phyloP scores from a whole-genome alignment of 2,797 vertebrate species.

The Danio kyathit region DNA sequence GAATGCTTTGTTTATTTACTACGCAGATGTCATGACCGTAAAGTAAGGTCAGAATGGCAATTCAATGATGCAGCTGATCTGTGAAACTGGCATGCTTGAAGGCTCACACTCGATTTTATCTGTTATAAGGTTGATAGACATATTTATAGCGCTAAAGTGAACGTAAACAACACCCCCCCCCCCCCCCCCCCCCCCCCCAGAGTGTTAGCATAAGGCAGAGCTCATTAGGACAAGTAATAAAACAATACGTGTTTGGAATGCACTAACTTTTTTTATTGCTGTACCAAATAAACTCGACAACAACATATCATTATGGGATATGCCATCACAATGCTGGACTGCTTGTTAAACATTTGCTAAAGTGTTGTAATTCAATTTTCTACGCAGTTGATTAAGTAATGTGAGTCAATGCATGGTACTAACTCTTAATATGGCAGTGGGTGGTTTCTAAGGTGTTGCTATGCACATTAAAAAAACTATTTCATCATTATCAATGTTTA shows the following conservation, averaged over 20 bases:
- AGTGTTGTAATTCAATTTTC: no score
- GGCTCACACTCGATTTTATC: background rate
- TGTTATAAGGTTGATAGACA: background rate
- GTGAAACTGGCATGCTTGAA: background rate
- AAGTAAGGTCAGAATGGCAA: background rate
- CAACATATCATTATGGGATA: background rate
- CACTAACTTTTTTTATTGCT: background rate
- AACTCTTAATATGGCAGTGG: background rate
- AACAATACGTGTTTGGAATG: background rate
- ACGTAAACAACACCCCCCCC: no score
- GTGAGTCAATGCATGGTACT: no score
- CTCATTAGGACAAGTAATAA: constrained; percentile 14
- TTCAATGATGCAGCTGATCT: constrained; percentile 1
- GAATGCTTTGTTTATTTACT: constrained; percentile 15
- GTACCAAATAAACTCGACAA: background rate
- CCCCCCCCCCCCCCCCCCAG: no score
- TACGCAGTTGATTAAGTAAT: no score
- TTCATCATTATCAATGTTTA: background rate
- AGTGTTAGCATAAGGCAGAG: background rate
- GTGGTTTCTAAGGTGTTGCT: background rate
- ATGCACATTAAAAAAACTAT: background rate
- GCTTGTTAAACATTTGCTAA: no score
- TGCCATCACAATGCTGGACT: no score
- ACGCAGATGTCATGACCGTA: background rate
- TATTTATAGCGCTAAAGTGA: constrained; percentile 2